These are phyloP conservation scores for Pollimyrus isidori DNA, from an alignment of 2,113 vertebrate species.

Conservation along the genomic window DNA sequence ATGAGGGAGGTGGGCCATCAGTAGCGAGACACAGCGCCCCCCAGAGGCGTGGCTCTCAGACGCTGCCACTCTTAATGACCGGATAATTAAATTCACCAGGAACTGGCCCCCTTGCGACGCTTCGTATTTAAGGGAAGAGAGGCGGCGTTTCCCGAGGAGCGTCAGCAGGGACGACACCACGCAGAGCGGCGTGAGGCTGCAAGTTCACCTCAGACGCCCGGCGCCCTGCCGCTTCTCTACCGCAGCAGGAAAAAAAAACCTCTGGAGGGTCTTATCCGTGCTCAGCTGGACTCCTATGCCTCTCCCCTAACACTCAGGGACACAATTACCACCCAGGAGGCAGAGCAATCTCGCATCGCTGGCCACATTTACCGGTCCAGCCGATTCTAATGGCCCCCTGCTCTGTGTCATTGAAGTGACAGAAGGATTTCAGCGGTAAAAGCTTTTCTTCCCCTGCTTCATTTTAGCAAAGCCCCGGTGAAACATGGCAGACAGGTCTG, in stretches of 20 bases:
- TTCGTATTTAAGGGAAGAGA: background rate
- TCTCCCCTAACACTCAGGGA: constrained; percentile 5
- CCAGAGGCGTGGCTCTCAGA: background rate
- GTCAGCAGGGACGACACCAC: background rate
- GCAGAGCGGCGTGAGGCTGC: background rate
- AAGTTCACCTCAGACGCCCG: background rate
- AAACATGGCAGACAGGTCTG: background rate
- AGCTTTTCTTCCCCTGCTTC: background rate
- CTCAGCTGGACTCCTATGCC: background rate
- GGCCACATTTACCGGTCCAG: background rate
- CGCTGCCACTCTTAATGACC: background rate
- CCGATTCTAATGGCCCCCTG: background rate
- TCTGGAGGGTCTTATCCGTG: background rate
- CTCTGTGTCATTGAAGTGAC: background rate
- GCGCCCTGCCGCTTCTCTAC: background rate
- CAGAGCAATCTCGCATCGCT: background rate
- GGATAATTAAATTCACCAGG: background rate
- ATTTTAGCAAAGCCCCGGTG: background rate
- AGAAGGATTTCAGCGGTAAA: background rate
- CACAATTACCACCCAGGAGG: constrained; percentile 4
- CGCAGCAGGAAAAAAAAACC: background rate
- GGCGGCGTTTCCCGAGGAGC: background rate
- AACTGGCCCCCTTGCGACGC: background rate
- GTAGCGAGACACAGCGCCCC: background rate
- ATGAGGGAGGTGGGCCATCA: background rate